Percentiles rank a stretch among this genome's conserved stretches.
Conservation (phyloP, 2,888 invertebrate genomes). For the Ormyrus nitidulus region DNA sequence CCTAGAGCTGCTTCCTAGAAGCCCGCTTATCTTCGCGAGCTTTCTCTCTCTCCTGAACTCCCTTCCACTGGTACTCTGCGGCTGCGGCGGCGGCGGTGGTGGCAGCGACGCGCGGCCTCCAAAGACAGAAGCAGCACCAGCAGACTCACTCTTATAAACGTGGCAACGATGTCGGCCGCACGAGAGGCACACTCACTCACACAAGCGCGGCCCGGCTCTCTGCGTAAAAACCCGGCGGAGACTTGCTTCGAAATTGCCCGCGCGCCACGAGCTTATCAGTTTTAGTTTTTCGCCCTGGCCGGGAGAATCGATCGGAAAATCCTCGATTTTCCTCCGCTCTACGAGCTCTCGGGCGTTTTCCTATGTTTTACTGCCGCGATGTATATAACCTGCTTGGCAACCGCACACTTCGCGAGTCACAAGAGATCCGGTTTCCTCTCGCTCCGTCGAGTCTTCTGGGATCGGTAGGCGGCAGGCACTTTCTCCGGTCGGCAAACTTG, state of each 20-base stretch:
- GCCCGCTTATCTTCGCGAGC: no score
- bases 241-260: slow-evolving; percentile 8
- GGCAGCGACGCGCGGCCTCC: slow-evolving; percentile 21
- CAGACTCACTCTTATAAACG: slow-evolving; percentile 39
- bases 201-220: slow-evolving; percentile 5
- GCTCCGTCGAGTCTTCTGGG: no score
- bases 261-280: background rate
- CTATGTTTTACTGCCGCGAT: background rate
- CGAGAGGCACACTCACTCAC: slow-evolving; percentile 13
- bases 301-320: background rate
- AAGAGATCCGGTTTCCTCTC: no score
- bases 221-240: slow-evolving; percentile 19
- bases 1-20: no score
- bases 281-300: background rate
- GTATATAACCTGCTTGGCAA: no score
- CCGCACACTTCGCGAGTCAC: no score
- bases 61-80: background rate
- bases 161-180: slow-evolving; percentile 43
- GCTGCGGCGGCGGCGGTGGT: background rate
- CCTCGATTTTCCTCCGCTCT: no score
- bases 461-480: no score
- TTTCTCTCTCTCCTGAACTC: background rate
- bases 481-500: no score
- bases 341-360: no score
- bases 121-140: background rate